phyloP scores from a whole-genome alignment of 2,888 invertebrate genomes.

The Lacanobia oleracea region DNA sequence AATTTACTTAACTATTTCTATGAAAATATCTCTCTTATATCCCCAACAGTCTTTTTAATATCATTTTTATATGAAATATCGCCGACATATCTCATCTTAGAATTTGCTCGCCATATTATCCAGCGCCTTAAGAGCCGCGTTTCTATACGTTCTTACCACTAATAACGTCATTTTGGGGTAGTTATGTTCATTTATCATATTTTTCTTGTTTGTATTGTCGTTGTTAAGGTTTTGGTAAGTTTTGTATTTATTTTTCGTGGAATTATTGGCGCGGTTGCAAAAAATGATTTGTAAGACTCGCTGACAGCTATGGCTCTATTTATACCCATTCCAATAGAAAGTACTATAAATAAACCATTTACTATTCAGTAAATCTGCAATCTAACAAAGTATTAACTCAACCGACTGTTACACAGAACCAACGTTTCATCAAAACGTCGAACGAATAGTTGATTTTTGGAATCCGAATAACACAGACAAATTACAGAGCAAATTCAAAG shows the following conservation, averaged over 20 bases:
- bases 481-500: slow-evolving; percentile 38
- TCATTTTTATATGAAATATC: too few relatives aligned
- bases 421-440: slow-evolving; percentile 11
- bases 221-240: background rate
- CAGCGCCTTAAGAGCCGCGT: background rate
- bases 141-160: background rate
- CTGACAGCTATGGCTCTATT: background rate
- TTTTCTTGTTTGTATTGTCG: slow-evolving; percentile 8
- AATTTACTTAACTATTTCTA: too few relatives aligned
- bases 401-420: background rate
- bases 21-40: too few relatives aligned
- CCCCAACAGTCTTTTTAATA: too few relatives aligned
- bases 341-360: background rate
- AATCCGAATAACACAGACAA: slow-evolving; percentile 26
- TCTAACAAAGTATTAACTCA: slow-evolving; percentile 6
- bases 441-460: slow-evolving; percentile 32
- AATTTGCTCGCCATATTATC: background rate
- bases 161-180: slow-evolving; percentile 20
- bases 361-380: background rate
- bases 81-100: too few relatives aligned
- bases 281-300: too few relatives aligned
- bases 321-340: background rate
- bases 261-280: background rate
- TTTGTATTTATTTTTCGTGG: background rate
- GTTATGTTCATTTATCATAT: slow-evolving; percentile 14